These are phyloP conservation scores for Hermatobates lingyangjiaoensis DNA, from an alignment of 1,140 invertebrate genomes.

Conservation along the genomic window DNA sequence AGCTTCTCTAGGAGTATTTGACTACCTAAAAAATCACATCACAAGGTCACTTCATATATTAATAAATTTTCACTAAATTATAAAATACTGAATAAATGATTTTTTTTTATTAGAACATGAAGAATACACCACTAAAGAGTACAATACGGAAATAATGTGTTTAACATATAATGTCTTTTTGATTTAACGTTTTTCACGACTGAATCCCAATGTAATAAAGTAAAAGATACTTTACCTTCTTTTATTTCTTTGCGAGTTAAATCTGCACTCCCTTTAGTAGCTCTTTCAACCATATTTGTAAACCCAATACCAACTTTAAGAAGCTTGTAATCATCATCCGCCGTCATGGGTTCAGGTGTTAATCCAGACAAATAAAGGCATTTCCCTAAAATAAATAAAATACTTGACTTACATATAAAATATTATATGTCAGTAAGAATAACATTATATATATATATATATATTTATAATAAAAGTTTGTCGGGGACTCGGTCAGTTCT, in stretches of 20 bases:
- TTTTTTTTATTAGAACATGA: not conserved
- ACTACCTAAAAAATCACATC: slow-evolving; percentile 45
- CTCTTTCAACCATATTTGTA: slow-evolving; percentile 89
- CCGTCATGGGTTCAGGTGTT: slow-evolving; percentile 84
- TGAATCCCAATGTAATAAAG: too few relatives aligned
- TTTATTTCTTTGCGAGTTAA: slow-evolving; percentile 91
- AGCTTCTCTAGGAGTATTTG: slow-evolving; percentile 80
- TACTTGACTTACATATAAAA: not conserved
- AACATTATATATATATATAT: too few relatives aligned
- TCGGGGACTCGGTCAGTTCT: too few relatives aligned
- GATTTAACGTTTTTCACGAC: too few relatives aligned
- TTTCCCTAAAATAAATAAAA: slow-evolving; percentile 49
- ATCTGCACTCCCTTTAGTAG: slow-evolving; percentile 89
- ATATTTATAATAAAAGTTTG: too few relatives aligned
- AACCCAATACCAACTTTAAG: slow-evolving; percentile 89
- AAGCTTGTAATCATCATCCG: slow-evolving; percentile 86
- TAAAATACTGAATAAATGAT: not conserved
- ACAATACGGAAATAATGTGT: too few relatives aligned
- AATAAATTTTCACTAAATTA: slow-evolving; percentile 6
- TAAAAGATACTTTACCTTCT: too few relatives aligned
- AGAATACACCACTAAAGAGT: too few relatives aligned
- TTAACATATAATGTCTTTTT: too few relatives aligned
- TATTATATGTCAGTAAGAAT: too few relatives aligned
- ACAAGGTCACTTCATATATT: too few relatives aligned
- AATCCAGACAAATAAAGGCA: slow-evolving; percentile 85